A percentile compares a stretch with the other conserved stretches of the same genome.
phyloP scores from a whole-genome alignment of 2,113 vertebrate species.

The Castor canadensis region DNA sequence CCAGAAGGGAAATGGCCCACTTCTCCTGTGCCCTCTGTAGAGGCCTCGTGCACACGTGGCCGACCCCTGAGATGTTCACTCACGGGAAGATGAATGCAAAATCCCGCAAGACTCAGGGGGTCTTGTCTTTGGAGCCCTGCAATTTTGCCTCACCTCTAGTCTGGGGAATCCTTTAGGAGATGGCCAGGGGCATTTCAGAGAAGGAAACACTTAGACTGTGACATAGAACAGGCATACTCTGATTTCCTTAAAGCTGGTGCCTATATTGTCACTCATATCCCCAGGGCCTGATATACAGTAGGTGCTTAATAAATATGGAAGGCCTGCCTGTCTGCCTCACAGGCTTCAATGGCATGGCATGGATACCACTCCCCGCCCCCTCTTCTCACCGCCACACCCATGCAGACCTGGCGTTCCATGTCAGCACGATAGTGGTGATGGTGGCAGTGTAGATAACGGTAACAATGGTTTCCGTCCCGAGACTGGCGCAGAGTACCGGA shows the following conservation, averaged over 20 bases:
- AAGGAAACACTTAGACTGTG: background rate
- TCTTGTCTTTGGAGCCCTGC: fast-evolving
- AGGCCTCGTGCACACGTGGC: fast-evolving
- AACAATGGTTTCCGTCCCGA: too few species aligned
- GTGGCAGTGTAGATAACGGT: too few species aligned
- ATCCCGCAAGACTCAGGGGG: background rate
- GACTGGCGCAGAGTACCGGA: too few species aligned
- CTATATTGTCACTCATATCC: background rate
- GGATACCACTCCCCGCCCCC: fast-evolving
- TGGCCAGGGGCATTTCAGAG: background rate
- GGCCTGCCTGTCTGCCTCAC: background rate
- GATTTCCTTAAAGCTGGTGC: background rate
- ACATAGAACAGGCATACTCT: fast-evolving
- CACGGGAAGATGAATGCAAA: background rate
- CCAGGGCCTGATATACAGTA: fast-evolving
- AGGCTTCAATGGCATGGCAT: background rate
- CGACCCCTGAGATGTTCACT: fast-evolving
- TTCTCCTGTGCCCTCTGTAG: fast-evolving
- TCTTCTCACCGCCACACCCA: background rate
- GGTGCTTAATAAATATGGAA: background rate
- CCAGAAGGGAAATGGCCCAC: background rate
- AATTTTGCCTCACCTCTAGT: background rate
- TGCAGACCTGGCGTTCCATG: background rate
- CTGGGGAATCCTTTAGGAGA: background rate
- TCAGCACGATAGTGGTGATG: too few species aligned